These are phyloP conservation scores for Meandrina meandrites DNA, from an alignment of 92 coral and sea anemone genomes.

Conservation along the genomic window DNA sequence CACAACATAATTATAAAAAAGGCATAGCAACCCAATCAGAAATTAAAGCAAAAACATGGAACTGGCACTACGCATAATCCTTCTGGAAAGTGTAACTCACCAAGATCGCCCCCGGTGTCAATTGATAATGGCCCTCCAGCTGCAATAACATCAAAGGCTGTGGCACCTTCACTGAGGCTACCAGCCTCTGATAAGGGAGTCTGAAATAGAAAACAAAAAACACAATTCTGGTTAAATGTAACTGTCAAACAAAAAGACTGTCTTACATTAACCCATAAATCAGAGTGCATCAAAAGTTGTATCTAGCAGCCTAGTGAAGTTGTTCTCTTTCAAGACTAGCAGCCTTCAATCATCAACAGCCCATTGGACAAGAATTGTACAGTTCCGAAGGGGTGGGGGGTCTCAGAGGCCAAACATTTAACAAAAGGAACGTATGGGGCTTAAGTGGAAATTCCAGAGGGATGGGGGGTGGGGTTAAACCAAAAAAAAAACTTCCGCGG, in stretches of 20 bases:
- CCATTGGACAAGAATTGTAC: too few species aligned
- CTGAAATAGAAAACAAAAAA: constrained; percentile 34
- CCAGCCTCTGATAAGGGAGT: constrained; percentile 90
- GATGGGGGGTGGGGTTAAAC: too few species aligned
- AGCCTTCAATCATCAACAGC: background rate
- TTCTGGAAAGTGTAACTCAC: constrained; percentile 46
- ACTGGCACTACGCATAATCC: background rate
- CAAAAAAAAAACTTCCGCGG: too few species aligned
- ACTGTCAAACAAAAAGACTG: background rate
- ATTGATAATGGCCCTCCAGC: constrained; percentile 80
- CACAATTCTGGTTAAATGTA: background rate
- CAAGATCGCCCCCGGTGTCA: constrained; percentile 73
- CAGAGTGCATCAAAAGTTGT: background rate
- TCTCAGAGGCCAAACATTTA: too few species aligned
- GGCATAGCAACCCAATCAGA: background rate
- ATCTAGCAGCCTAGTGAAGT: background rate
- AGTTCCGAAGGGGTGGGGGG: too few species aligned
- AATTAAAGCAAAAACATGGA: background rate
- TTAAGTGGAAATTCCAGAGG: too few species aligned
- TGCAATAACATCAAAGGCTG: constrained; percentile 95
- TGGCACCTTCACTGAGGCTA: constrained; percentile 79
- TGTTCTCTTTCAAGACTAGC: background rate
- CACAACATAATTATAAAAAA: too few species aligned
- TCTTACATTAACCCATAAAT: background rate
- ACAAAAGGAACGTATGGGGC: too few species aligned